These are phyloP conservation scores for Heteromurus nitidus DNA, from an alignment of 2,888 invertebrate species.

Conservation along the genomic window DNA sequence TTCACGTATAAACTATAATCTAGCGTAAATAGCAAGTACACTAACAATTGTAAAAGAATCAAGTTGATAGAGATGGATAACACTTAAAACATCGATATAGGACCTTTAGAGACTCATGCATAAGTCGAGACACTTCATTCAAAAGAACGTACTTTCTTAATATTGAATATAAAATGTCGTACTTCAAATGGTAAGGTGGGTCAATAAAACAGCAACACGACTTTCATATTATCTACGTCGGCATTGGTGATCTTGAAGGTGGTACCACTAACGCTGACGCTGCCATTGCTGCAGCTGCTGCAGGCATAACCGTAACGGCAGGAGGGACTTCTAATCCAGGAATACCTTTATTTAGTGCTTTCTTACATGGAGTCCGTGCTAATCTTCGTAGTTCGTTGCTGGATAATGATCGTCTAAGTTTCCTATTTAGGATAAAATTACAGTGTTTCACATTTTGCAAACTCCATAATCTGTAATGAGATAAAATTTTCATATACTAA, in stretches of 20 bases:
- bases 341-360: constrained; percentile 66
- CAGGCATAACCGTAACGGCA: constrained; percentile 62
- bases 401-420: constrained; percentile 87
- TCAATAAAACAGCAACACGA: no score
- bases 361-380: constrained; percentile 86
- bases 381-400: constrained; percentile 87
- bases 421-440: constrained; percentile 79
- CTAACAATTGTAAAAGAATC: no score
- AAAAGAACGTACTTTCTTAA: no score
- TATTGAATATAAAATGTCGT: no score
- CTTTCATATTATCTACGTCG: constrained; percentile 40
- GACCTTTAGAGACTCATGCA: no score
- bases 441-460: background rate
- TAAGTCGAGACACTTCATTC: no score
- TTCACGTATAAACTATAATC: no score
- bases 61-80: no score
- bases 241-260: constrained; percentile 65
- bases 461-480: background rate
- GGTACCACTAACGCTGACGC: constrained; percentile 66
- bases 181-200: no score
- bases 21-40: no score
- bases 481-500: no score
- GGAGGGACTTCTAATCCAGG: constrained; percentile 34
- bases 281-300: constrained; percentile 58
- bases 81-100: no score